Evolutionary conservation across 2,888 invertebrate species (phyloP).

Genomic region (Harpagoxenus sublaevis): DNA sequence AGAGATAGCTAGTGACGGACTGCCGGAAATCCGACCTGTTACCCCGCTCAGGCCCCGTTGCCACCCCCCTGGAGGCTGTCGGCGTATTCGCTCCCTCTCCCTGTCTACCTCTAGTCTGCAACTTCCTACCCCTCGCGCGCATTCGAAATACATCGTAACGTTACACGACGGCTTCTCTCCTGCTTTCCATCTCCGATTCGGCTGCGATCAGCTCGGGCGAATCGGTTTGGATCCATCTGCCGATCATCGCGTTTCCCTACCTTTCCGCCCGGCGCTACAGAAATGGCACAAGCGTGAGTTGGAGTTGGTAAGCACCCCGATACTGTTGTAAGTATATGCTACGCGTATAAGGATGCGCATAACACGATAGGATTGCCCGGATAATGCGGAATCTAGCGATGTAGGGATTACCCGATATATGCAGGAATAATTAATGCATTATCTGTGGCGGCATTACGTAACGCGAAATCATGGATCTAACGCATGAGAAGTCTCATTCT

Average conservation of each 20-base stretch:
- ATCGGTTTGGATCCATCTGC: constrained; percentile 60
- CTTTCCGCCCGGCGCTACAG: constrained; percentile 23
- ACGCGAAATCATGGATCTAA: neutral
- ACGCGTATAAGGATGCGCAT: constrained; percentile 38
- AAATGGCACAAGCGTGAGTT: neutral
- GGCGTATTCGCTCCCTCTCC: constrained; percentile 58
- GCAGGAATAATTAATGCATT: constrained; percentile 27
- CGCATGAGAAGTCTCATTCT: neutral
- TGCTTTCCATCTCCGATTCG: constrained; percentile 68
- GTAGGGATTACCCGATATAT: constrained; percentile 28
- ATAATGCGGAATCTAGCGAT: constrained; percentile 19
- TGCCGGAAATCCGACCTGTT: constrained; percentile 86
- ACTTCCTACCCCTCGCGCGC: constrained; percentile 59
- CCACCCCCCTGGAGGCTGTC: constrained; percentile 41
- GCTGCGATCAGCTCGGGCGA: constrained; percentile 64
- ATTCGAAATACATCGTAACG: constrained; percentile 71
- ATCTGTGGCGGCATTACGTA: neutral
- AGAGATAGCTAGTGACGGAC: constrained; percentile 84
- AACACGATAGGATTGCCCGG: constrained; percentile 36
- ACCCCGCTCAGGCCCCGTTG: constrained; percentile 73
- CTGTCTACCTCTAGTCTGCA: constrained; percentile 51
- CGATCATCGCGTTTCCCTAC: constrained; percentile 51
- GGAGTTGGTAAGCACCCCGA: constrained; percentile 15
- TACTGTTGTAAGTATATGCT: constrained; percentile 44
- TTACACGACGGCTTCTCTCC: constrained; percentile 69